Conservation (phyloP, 2,888 invertebrate species). For the Galerucella calmariensis region DNA sequence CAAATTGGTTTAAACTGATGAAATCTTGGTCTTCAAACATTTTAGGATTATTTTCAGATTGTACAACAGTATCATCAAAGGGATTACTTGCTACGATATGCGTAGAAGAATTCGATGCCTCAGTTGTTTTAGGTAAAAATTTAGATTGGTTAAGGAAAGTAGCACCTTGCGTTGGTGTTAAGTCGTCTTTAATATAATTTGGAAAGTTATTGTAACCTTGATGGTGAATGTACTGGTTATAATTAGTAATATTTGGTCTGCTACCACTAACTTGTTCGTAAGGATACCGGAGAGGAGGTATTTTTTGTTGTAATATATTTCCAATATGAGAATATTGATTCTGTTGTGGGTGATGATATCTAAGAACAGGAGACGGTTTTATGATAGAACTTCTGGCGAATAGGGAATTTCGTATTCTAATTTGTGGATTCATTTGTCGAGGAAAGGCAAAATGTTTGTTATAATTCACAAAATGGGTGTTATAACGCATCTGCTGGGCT, state of each 20-base stretch:
- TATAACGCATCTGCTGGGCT: background rate
- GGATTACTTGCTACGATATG: background rate
- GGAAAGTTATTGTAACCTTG: background rate
- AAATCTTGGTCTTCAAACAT: conserved; percentile 17
- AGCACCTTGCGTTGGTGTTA: background rate
- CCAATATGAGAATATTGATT: background rate
- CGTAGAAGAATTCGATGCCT: background rate
- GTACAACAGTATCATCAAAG: background rate
- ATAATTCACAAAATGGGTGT: background rate
- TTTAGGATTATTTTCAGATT: background rate
- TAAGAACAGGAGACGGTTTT: background rate
- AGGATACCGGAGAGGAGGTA: background rate
- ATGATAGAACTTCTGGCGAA: background rate
- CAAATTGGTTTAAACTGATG: conserved; percentile 12
- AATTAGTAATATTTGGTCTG: background rate
- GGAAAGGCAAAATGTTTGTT: background rate
- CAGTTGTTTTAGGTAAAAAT: background rate
- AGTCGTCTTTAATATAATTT: background rate
- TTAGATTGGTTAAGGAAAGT: background rate
- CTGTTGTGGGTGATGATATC: background rate
- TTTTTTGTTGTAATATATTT: background rate
- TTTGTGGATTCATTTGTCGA: background rate
- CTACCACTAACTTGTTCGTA: background rate
- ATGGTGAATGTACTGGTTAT: background rate
- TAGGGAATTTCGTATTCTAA: background rate